Evolutionary conservation across 2,888 invertebrate genomes (phyloP), one percentile per base, ranked within the genome.

Genomic region (Andrena chrysosceles): DNA sequence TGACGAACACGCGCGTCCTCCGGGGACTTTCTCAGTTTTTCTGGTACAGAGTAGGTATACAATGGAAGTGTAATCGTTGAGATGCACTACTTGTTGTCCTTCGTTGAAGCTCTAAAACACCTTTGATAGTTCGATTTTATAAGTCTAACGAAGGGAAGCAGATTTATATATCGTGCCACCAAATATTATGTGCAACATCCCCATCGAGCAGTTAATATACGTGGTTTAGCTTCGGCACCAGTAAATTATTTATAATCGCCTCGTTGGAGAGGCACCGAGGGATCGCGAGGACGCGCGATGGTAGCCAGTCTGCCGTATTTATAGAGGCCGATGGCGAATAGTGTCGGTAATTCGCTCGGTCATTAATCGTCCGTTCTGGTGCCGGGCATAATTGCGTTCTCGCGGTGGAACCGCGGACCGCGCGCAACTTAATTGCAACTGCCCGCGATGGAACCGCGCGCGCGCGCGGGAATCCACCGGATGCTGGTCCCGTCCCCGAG

Each of bases 371-470:
- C 20, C 67, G 63, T 33, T 2, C 49, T 54, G 71, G 81, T 23
- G 10, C 78, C 77, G 66, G 68, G 80, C 78, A 81, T 87, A 87
- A 87, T 87, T 87, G 87, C 85, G 63, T 82, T 75, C 80, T 23
- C 71, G 60, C 23, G 42, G 42, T 60, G 85, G 81, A 78, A 81
- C 69, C 66, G 69, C 74, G 75, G 73, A 16, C 60, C 78, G 10
- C 10, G 10, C 75, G 84, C 81, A 59, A 73, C 81, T 86, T 85
- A 85, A 86, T 86, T 86, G 85, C 78, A 31, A 54, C n/a, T 23
- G 20, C 20, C 10, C 70, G 3, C 48, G 78, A 26, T 74, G 86
- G 77, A 84, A 79, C 70, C 67, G 77, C 63, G 56, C 59, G 63
- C 70, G 74, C 63, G 52, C 59, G 63, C 85, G 71, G 66, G 83